Evolutionary conservation across 2,888 invertebrate species (phyloP), one percentile per base, ranked within the genome.

Genomic region (Drosophila mimica): DNA sequence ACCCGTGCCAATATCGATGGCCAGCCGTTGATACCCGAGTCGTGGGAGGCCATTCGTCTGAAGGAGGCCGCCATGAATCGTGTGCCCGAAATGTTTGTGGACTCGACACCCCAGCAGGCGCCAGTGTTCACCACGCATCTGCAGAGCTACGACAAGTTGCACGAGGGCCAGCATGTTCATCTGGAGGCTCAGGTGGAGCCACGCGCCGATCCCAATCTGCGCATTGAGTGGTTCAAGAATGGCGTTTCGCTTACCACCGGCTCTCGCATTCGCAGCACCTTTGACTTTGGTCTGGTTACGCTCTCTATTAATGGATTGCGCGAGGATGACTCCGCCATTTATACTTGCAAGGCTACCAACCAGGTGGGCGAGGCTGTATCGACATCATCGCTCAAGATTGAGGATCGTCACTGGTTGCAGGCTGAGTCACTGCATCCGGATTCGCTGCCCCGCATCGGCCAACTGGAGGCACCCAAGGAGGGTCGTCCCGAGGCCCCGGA

Each of bases 231-330:
- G 98, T 98, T 97, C 93, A 98, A 98, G 92, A 98, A 98, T 91
- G 97, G 98, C n/a, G 93, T 97, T 53, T 95, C 97, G 0, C 94
- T 98, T 25, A 97, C 97, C 70, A 97, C 97, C 70, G 98, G 97
- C 81, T 96, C 98, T 40, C 95, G 99, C 82, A 95, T 99, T 75
- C 96, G 97, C 91, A 98, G 98, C 83, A 97, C 98, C 33, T 98
- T 99, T 91, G 99, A 99, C 92, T 99, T 99, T 93, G 99, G 99
- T 56, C 95, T 98, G 72, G 99, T 99, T 0, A 97, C 98, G 0
- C 93, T 99, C 34, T 97, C 98, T 20, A 96, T 99, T 72, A 97
- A 97, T 91, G 96, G 97, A 4, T 91, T 98, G 51, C 95, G 98
- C 84, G 95, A 95, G 57, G 98, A 98, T 88, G 99, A 99, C 93